Evolutionary conservation across 37 sponge, comb jelly and placozoan genomes (phyloP), one percentile per base, ranked within the genome.

Genomic region (Lycopodina hypogea): DNA sequence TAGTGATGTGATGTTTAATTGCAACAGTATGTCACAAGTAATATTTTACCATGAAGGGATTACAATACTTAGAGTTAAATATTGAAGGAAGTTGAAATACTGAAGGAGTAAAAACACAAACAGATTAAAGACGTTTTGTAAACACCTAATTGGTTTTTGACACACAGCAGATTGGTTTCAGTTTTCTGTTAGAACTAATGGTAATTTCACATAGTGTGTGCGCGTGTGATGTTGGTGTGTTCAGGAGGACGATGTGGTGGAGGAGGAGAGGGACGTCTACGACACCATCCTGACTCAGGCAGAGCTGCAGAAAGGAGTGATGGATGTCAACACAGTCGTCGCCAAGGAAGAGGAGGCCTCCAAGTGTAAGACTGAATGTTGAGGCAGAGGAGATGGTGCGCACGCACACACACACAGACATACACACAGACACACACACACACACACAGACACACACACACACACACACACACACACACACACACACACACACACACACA

Each of bases 241-340:
- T 14, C 35, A 78, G 74, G 62, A 85, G 71, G 84, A 81, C 24
- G 78, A 76, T n/a, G 81, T 71, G 41, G 91, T 79, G 18, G 79
- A 85, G 26, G 56, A 68, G 1, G 86, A 93, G 50, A 69, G 68
- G 55, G 97, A 98, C 72, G 94, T 89, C 23, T 98, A 98, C 72
- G 96, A 98, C 24, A 71, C 76, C 41, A 87, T 90, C 69, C 88
- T 98, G 51, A 96, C 96, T 0, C 90, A 83, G 52, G 87, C 73
- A 34, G 96, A 95, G 82, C 86, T 98, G 22, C 99, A 98, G 74
- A 87, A 76, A 17, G 35, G 78, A 15, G 77, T 98, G 35, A 71
- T 81, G 41, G 66, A 76, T 18, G 87, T 91, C 69, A 95, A 95
- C 84, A 75, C 75, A 55, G 80, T 80, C 23, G 95, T 92, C 1